Conservation (phyloP, 2,797 vertebrate species). For the Trachops cirrhosus region DNA sequence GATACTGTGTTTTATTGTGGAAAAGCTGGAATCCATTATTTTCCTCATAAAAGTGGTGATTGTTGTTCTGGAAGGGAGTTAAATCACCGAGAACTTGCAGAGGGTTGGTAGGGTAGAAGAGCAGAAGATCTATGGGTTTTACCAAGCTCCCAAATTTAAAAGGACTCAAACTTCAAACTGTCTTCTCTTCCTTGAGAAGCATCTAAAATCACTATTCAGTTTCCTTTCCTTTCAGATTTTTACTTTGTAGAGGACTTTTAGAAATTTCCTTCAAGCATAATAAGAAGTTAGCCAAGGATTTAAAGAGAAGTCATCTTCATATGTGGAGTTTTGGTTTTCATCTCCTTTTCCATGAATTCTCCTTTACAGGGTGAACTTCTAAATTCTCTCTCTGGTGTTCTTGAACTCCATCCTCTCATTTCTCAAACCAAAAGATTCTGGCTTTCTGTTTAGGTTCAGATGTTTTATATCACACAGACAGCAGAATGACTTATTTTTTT, state of each 20-base stretch:
- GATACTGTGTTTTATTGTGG: neutral
- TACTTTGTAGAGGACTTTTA: neutral
- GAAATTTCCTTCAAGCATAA: neutral
- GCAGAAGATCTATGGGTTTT: neutral
- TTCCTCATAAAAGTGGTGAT: neutral
- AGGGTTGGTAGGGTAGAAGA: neutral
- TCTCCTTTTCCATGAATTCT: neutral
- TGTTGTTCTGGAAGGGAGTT: neutral
- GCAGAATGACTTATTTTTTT: neutral
- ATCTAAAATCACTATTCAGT: neutral
- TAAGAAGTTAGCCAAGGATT: neutral
- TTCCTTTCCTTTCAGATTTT: neutral
- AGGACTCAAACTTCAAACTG: neutral
- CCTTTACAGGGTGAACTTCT: neutral
- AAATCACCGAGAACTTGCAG: neutral
- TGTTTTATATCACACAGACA: neutral
- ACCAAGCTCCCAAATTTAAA: neutral
- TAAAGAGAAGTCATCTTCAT: neutral
- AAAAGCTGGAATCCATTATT: neutral
- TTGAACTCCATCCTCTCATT: neutral
- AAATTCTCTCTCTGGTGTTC: neutral
- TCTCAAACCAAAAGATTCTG: neutral
- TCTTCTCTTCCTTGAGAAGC: neutral
- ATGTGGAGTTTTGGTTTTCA: neutral
- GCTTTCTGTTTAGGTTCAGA: neutral